Evolutionary conservation across 1,140 invertebrate genomes (phyloP).

Genomic region (Drosophila arawakana): DNA sequence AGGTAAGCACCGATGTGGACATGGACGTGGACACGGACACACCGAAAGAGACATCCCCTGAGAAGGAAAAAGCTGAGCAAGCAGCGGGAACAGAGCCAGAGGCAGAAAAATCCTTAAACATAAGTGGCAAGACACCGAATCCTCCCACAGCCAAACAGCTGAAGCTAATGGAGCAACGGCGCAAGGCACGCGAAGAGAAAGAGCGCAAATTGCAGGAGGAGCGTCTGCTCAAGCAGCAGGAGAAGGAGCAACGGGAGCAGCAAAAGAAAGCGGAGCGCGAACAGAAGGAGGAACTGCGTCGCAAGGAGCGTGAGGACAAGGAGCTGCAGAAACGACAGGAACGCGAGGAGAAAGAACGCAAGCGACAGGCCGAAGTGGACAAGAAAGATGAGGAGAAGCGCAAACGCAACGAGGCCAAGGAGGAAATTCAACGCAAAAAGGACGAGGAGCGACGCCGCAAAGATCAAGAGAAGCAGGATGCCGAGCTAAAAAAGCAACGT

Average conservation of each 20-base stretch:
- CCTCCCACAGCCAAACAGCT: slow-evolving; percentile 73
- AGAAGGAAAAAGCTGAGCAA: not conserved
- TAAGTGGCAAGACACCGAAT: slow-evolving; percentile 25
- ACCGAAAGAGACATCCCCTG: slow-evolving; percentile 14
- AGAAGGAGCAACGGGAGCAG: slow-evolving; percentile 84
- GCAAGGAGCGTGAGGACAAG: slow-evolving; percentile 86
- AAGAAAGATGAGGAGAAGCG: slow-evolving; percentile 87
- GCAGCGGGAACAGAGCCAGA: slow-evolving; percentile 1
- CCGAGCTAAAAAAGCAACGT: slow-evolving; percentile 89
- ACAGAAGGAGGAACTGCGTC: slow-evolving; percentile 85
- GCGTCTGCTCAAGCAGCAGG: slow-evolving; percentile 70
- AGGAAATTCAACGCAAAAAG: slow-evolving; percentile 86
- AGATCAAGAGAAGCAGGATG: slow-evolving; percentile 87
- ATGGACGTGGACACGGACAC: slow-evolving; percentile 60
- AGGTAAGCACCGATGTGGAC: slow-evolving; percentile 49
- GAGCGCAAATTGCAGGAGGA: slow-evolving; percentile 76
- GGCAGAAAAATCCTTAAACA: not conserved
- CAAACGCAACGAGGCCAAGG: slow-evolving; percentile 86
- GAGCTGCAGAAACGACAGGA: slow-evolving; percentile 84
- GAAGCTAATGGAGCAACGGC: slow-evolving; percentile 67
- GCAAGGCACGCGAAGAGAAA: slow-evolving; percentile 83
- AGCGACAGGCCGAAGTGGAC: slow-evolving; percentile 87
- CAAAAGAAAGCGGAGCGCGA: slow-evolving; percentile 83
- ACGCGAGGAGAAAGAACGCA: slow-evolving; percentile 85
- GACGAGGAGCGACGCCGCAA: slow-evolving; percentile 86